A percentile compares a stretch with the other conserved stretches of the same genome.
Conservation (phyloP, 2,113 vertebrate genomes). For the Carassius carassius region DNA sequence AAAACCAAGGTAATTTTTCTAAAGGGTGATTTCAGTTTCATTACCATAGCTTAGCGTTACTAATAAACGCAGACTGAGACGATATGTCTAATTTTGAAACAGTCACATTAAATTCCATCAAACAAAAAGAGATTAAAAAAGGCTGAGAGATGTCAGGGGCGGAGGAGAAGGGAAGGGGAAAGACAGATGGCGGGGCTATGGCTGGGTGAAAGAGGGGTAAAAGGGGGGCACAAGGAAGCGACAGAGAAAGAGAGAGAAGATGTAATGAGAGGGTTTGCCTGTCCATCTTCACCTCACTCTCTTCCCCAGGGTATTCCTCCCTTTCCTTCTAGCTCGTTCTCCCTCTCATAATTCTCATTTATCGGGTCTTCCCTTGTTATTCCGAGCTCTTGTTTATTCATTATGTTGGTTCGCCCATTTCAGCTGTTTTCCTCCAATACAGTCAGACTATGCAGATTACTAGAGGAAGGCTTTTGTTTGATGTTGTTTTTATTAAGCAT, state of each 20-base stretch:
- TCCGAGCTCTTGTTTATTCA: conserved; percentile 39
- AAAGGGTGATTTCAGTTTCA: conserved; percentile 12
- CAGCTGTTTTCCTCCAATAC: neutral
- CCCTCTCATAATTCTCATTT: conserved; percentile 37
- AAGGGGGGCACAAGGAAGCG: conserved; percentile 25
- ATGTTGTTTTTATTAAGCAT: neutral
- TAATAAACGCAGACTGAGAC: conserved; percentile 12
- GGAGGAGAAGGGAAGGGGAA: conserved; percentile 37
- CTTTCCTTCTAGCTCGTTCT: conserved; percentile 23
- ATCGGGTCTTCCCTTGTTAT: conserved; percentile 30
- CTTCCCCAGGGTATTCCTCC: conserved; percentile 51
- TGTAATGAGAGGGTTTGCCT: conserved; percentile 48
- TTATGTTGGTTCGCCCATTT: conserved; percentile 9
- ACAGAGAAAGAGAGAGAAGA: conserved; percentile 24
- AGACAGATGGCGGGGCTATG: conserved; percentile 75
- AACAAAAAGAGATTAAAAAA: conserved; percentile 41
- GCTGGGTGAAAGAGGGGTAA: conserved; percentile 65
- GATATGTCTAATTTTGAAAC: conserved; percentile 29
- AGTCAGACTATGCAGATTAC: conserved; percentile 22
- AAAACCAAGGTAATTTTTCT: neutral
- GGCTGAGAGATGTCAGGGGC: conserved; percentile 35
- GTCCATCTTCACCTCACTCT: conserved; percentile 49
- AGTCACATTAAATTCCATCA: conserved; percentile 55
- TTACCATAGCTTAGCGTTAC: neutral
- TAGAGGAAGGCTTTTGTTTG: neutral